Base-by-base conservation (phyloP, 2,113 vertebrate species). In the Vulpes lagopus region DNA sequence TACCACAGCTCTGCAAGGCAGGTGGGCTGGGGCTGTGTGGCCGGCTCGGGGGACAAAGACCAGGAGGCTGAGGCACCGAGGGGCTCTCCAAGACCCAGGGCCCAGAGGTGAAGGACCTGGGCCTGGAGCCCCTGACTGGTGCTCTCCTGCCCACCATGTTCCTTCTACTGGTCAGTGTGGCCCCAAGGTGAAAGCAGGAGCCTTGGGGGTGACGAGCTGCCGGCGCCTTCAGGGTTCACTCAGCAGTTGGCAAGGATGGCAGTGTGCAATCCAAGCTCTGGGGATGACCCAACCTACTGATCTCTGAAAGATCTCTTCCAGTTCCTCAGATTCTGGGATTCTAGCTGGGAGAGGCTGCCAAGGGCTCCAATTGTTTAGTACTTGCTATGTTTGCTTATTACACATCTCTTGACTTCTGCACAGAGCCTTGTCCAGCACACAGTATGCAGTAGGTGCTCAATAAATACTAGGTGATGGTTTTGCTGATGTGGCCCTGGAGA, bases 381-480 rank as follows among this genome's bases (percentile, higher is more conserved):
- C 57, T 51, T 12, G 0, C 38, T 84, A 15, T 38, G 23, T 64
- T 49, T 62, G 79, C 8, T 67, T 57, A 35, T n/a, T 71, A 27
- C 9, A 14, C 4, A 12, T 80, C 27, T 32, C 55, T 57, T 16
- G 43, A 59, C 4, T 5, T 76, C 80, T 89, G 80, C 49, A 62
- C 19, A 59, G 43, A 76, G 32, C 1, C 27, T 65, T 59, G 59
- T 76, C n/a, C 38, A 59, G 69, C 89, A 78, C 60, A 12, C 53
- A 19, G 69, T 27, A 25, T 15, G 43, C 55, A 83, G 32, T 8
- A 38, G n/a, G 49, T n/a, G 78, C 53, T 71, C 43, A 62, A 49
- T 69, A 83, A 78, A 67, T 57, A 30, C 30, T 43, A 92, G 81
- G 69, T 78, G 88, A 84, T 51, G n/a, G 25, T 87, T 92, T 95